phyloP scores from a whole-genome alignment of 2,113 vertebrate species.

The Dolichotis patagonum region DNA sequence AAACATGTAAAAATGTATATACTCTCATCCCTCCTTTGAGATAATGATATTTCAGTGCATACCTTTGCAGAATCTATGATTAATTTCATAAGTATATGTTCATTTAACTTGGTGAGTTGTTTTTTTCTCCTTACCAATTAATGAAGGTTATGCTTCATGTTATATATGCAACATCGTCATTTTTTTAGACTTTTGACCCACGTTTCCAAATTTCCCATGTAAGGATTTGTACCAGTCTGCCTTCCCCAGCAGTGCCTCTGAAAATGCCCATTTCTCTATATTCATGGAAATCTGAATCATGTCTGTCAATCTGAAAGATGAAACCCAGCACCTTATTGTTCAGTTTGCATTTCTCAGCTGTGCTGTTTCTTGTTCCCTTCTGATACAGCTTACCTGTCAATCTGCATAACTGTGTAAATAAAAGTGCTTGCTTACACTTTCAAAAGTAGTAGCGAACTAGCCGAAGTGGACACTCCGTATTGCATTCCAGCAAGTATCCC shows the following conservation, averaged over 20 bases:
- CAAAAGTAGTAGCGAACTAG: neutral
- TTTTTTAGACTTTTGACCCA: neutral
- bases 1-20: neutral
- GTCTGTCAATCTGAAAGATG: slow-evolving; percentile 17
- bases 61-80: neutral
- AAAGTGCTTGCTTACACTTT: slow-evolving; percentile 25
- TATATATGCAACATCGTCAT: neutral
- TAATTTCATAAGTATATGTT: neutral
- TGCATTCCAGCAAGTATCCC: no score
- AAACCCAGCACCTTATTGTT: neutral
- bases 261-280: neutral
- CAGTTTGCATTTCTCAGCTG: slow-evolving; percentile 48
- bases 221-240: neutral
- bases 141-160: neutral
- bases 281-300: neutral
- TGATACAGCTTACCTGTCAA: neutral
- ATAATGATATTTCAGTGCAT: neutral
- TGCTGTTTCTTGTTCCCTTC: neutral
- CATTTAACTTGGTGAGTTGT: neutral
- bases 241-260: neutral
- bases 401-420: slow-evolving; percentile 1
- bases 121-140: slow-evolving; percentile 23
- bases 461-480: neutral
- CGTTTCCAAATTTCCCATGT: neutral
- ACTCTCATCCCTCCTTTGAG: neutral